phyloP scores from a whole-genome alignment of 2,113 vertebrate species.

The Galbula dea region DNA sequence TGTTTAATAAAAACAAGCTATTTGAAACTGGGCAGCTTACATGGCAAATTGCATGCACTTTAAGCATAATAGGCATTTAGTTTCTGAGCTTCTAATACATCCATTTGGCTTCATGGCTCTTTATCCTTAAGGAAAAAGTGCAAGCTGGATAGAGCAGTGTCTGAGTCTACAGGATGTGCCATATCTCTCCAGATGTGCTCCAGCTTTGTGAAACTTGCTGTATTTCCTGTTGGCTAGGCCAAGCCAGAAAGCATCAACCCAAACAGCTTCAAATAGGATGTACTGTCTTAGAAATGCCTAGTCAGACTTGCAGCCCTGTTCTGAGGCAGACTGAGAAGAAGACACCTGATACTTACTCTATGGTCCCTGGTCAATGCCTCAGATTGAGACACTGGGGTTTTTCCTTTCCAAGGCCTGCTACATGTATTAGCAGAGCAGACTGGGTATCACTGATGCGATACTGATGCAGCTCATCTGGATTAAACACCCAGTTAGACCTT shows the following conservation, averaged over 20 bases:
- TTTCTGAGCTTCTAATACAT: conserved; percentile 51
- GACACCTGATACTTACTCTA: not conserved
- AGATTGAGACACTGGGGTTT: not conserved
- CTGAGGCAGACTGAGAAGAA: not conserved
- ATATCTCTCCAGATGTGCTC: not conserved
- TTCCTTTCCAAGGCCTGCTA: not conserved
- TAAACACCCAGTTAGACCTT: not conserved
- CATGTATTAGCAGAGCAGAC: not conserved
- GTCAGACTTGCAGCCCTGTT: not conserved
- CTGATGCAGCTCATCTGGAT: not conserved
- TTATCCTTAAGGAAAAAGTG: conserved; percentile 20
- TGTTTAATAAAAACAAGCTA: not conserved
- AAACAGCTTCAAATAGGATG: not conserved
- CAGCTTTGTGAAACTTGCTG: conserved; percentile 41
- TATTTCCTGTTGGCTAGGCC: conserved; percentile 44
- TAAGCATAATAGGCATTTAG: not conserved
- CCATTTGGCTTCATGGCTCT: not conserved
- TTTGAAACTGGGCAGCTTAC: conserved; percentile 39
- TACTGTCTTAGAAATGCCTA: not conserved
- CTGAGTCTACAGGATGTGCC: not conserved
- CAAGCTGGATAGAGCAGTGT: conserved; percentile 45
- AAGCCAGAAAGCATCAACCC: not conserved
- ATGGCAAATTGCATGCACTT: conserved; percentile 37
- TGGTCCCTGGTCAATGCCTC: not conserved
- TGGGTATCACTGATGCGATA: not conserved